Evolutionary conservation across 1,140 invertebrate genomes (phyloP).

Genomic region (Chionoecetes opilio): DNA sequence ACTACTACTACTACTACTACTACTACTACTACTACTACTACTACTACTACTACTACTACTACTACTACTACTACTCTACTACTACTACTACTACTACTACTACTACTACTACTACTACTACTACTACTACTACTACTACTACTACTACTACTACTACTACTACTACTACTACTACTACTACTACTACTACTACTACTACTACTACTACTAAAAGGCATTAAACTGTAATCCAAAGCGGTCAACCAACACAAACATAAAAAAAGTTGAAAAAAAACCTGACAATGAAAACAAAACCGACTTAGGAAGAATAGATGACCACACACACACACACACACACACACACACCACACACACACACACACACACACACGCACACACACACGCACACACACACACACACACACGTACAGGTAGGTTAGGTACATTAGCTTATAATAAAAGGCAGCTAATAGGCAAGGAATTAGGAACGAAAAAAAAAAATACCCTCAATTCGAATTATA

Average conservation of each 20-base stretch:
- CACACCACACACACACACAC: conserved; percentile 14
- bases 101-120: too few species aligned
- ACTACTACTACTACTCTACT: too few species aligned
- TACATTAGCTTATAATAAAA: neutral
- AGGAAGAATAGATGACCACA: neutral
- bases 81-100: too few species aligned
- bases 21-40: too few species aligned
- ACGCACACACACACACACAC: neutral
- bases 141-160: too few species aligned
- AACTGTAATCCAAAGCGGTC: neutral
- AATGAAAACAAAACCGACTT: neutral
- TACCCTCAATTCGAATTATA: neutral
- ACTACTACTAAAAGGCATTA: neutral
- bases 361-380: conserved; percentile 11
- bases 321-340: neutral
- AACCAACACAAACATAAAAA: too few species aligned
- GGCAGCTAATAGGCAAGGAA: neutral
- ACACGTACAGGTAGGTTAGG: neutral
- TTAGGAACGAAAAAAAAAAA: neutral
- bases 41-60: too few species aligned
- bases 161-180: too few species aligned
- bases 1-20: too few species aligned
- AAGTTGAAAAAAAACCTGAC: neutral
- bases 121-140: too few species aligned
- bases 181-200: neutral